Base-by-base conservation (phyloP, 2,888 invertebrate species). In the Chaetogeoica ovagalla region DNA sequence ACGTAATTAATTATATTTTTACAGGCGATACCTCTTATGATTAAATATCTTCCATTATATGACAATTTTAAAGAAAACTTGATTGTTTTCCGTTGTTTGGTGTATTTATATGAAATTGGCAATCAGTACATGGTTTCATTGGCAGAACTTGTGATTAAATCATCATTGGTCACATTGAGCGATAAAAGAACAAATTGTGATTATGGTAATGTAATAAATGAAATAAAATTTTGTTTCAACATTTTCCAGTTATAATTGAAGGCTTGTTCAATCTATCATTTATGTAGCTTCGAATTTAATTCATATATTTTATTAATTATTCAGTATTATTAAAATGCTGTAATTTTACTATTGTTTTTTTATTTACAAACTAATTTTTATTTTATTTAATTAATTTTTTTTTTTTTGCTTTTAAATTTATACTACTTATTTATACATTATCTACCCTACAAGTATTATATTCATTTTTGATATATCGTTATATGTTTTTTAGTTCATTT, bases 51-150 rank as follows among this genome's bases (percentile, higher is more conserved):
- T 81, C 94, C 94, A 0, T 86, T 94, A 71, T 89, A 91, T 82
- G 90, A 91, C 85, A 94, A 94, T 85, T 90, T 89, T 83, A 91
- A 91, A 83, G 94, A 94, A 85, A 92, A 93, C 84, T 88, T 89
- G 73, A 89, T 92, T 9, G 89, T 94, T 15, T 90, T 91, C 82
- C 89, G 89, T 83, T 91, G 91, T 84, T 88, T 94, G 83, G 87
- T 88, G 73, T 86, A 88, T 17, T 87, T 94, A 17, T 92, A 91
- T 84, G 87, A 89, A 83, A 88, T 89, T 82, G 90, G 91, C 9
- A 79, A 79, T 30, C 71, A 21, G 5, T 57, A 57, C 23, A 79
- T 79, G 79, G 43, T 79, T 57, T 43, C 79, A 1, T 13, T 79
- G 4, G 43, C 63, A 23, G 71, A 79, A 43, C 21, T 57, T n/a